phyloP scores from a whole-genome alignment of 2,888 invertebrate genomes.

The Drosophila ustulata region DNA sequence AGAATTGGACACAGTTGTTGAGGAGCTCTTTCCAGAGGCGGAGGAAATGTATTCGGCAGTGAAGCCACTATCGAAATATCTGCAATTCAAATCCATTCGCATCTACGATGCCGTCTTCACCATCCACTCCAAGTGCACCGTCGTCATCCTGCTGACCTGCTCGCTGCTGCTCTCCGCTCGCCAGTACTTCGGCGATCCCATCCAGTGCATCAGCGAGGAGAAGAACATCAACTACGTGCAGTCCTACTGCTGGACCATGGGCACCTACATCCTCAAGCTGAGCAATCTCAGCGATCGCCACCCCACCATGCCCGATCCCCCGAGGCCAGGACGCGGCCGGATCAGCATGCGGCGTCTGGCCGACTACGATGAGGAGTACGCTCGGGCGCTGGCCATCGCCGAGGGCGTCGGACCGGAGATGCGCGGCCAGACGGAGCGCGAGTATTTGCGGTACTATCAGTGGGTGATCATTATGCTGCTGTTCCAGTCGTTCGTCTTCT shows the following conservation, averaged over 20 bases:
- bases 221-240: slow-evolving; percentile 88
- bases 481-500: slow-evolving; percentile 81
- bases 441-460: slow-evolving; percentile 84
- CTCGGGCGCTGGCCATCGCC: slow-evolving; percentile 63
- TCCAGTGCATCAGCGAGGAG: slow-evolving; percentile 89
- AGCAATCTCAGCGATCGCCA: slow-evolving; percentile 14
- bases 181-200: slow-evolving; percentile 94
- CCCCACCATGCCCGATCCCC: neutral
- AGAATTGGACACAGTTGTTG: slow-evolving; percentile 63
- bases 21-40: slow-evolving; percentile 69
- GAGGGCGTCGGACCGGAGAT: slow-evolving; percentile 76
- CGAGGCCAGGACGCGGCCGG: neutral
- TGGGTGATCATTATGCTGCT: slow-evolving; percentile 84
- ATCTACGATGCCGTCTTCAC: slow-evolving; percentile 91
- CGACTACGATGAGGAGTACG: slow-evolving; percentile 62
- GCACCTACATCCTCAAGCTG: slow-evolving; percentile 87
- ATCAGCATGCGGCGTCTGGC: slow-evolving; percentile 29
- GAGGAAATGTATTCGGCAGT: slow-evolving; percentile 88
- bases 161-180: slow-evolving; percentile 91
- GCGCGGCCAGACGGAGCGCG: slow-evolving; percentile 67
- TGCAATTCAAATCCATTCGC: slow-evolving; percentile 88
- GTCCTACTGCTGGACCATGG: slow-evolving; percentile 92
- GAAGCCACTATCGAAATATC: slow-evolving; percentile 86
- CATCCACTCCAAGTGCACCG: slow-evolving; percentile 90
- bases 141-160: slow-evolving; percentile 90